phyloP scores from a whole-genome alignment of 2,797 vertebrate species.

The Microcaecilia unicolor region DNA sequence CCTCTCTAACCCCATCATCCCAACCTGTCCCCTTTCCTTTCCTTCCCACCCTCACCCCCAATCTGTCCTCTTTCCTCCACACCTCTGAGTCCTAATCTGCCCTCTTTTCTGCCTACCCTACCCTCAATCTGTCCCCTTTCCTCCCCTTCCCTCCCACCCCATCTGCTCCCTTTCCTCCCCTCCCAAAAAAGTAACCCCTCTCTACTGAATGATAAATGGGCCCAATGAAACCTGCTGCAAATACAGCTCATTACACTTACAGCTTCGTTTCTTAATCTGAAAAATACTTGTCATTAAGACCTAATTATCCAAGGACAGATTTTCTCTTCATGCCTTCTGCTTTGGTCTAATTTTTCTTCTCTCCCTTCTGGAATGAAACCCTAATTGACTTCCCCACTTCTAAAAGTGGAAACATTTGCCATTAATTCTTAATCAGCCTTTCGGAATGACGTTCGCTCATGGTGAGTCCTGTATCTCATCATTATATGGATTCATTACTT shows the following conservation, averaged over 20 bases:
- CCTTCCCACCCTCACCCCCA: too few relatives aligned
- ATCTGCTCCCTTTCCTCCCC: too few relatives aligned
- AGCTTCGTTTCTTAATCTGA: not conserved
- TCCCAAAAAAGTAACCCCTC: not conserved
- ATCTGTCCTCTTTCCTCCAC: too few relatives aligned
- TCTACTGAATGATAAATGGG: not conserved
- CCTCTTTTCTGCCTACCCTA: too few relatives aligned
- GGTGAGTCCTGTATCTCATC: not conserved
- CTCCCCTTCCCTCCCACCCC: too few relatives aligned
- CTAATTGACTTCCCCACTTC: constrained; percentile 15
- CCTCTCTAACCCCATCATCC: too few relatives aligned
- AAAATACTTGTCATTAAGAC: constrained; percentile 4
- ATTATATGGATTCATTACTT: too few relatives aligned
- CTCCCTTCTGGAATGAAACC: constrained; percentile 3
- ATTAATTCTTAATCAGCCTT: constrained; percentile 22
- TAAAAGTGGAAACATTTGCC: constrained; percentile 15
- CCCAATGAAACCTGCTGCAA: not conserved
- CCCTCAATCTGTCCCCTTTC: too few relatives aligned
- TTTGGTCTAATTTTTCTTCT: constrained; percentile 2
- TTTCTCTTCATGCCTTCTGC: constrained; percentile 1
- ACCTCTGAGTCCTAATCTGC: too few relatives aligned
- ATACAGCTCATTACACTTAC: not conserved
- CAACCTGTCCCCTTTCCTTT: too few relatives aligned
- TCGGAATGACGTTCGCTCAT: constrained; percentile 14
- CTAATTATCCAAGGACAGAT: constrained; percentile 7